phyloP scores from a whole-genome alignment of 2,797 vertebrate species.

The Ptychadena robeensis region DNA sequence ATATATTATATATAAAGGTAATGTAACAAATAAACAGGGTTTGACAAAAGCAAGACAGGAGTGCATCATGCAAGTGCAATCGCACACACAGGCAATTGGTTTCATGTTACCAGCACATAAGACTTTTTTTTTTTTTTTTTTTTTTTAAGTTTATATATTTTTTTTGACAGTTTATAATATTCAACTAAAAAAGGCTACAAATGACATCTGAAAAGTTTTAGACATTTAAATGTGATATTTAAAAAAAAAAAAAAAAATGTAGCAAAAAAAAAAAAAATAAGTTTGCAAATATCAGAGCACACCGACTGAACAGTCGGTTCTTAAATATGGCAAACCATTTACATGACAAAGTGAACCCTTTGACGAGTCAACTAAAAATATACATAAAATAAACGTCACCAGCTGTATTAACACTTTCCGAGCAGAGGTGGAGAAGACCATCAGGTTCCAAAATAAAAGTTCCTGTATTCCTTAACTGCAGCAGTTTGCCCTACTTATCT shows the following conservation, averaged over 20 bases:
- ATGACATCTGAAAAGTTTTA: constrained; percentile 30
- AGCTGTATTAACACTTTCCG: constrained; percentile 43
- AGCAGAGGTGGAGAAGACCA: constrained; percentile 37
- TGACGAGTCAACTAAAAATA: constrained; percentile 30
- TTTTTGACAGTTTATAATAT: constrained; percentile 21
- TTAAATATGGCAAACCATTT: constrained; percentile 8
- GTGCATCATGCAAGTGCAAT: constrained; percentile 39
- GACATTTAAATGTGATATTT: constrained; percentile 8
- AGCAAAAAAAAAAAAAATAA: constrained; percentile 6
- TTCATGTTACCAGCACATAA: constrained; percentile 44
- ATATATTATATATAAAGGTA: constrained; percentile 38
- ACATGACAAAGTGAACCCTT: constrained; percentile 10
- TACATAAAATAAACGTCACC: constrained; percentile 32
- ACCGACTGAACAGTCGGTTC: background rate
- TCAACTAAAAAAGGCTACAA: constrained; percentile 36
- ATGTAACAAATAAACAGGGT: constrained; percentile 50
- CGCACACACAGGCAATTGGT: constrained; percentile 32
- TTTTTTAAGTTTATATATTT: background rate
- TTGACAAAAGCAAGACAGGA: constrained; percentile 41
- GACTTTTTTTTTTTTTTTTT: constrained; percentile 10
- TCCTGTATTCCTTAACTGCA: constrained; percentile 9
- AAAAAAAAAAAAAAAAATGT: background rate
- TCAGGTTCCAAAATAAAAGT: constrained; percentile 64
- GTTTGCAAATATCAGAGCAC: constrained; percentile 1
- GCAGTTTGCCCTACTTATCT: background rate